Evolutionary conservation across 2,113 vertebrate genomes (phyloP), one percentile per base, ranked within the genome.

Genomic region (Labeo rohita): DNA sequence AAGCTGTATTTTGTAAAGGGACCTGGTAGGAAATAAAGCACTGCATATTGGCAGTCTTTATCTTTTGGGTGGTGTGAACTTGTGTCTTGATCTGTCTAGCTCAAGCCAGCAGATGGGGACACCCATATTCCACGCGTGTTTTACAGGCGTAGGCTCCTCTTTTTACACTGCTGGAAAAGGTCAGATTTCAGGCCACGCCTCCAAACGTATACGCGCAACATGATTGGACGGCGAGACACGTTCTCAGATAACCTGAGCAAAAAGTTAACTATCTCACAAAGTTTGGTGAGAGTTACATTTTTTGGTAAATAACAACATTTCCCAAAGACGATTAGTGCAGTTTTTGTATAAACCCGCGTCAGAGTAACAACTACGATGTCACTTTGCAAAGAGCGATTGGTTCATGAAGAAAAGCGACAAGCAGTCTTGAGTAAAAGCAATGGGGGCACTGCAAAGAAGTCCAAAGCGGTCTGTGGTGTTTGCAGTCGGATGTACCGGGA

Each of bases 401-500:
- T 47, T 70, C 28, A 39, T n/a, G 73, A 77, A 39, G 23, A 54
- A 61, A 75, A 86, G 52, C 59, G 61, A 39, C 4, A 21, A 47
- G n/a, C n/a, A 8, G 8, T 16, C 8, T 47, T 39, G 4, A 49
- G 2, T 2, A 16, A 5, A 54, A 21, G 23, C 50, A 1, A 0
- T 65, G 28, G 15, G 10, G 47, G 59, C n/a, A 65, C 18, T 16
- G 12, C 16, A 80, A 85, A 28, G 47, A 92, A 90, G 45, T 89
- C 91, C 34, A 91, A 91, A 73, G 94, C 95, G 54, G 89, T 92
- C 0, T 98, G 97, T 70, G 89, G 91, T 2, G 91, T 85, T 36
- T 97, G 97, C 90, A 89, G 87, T 28, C 91, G 92, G 21, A 78
- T 95, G 63, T 97, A 94, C 79, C 91, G 91, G 8, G 95, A 95